Conservation (phyloP, 64 coral and sea anemone species). For the Stichodactyla helianthus region DNA sequence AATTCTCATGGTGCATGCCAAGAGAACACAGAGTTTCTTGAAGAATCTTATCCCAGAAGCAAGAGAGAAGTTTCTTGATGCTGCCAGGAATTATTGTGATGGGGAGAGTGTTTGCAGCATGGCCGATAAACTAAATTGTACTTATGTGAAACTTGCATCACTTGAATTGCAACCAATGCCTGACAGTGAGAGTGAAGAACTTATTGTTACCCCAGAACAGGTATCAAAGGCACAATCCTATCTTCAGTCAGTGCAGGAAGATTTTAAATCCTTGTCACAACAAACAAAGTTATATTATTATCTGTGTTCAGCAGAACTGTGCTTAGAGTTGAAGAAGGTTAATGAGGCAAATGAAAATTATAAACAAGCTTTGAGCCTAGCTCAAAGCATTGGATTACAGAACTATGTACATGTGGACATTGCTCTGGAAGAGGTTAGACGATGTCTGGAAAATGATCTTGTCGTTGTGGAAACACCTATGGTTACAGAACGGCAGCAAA, state of each 20-base stretch:
- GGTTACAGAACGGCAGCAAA: not conserved
- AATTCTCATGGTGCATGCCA: conserved; percentile 65
- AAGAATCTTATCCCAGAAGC: conserved; percentile 70
- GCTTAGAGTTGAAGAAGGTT: conserved; percentile 30
- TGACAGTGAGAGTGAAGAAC: not conserved
- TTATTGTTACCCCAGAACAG: not conserved
- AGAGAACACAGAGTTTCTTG: conserved; percentile 76
- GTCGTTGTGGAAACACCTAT: not conserved
- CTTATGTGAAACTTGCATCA: conserved; percentile 63
- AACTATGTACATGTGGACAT: conserved; percentile 40
- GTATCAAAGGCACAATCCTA: conserved; percentile 27
- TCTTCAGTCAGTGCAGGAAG: conserved; percentile 17
- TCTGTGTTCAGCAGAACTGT: conserved; percentile 58
- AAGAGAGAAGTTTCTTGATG: conserved; percentile 68
- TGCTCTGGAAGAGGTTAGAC: conserved; percentile 14
- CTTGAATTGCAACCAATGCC: conserved; percentile 41
- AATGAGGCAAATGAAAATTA: conserved; percentile 56
- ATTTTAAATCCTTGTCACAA: conserved; percentile 45
- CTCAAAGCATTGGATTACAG: conserved; percentile 2
- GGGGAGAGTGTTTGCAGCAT: conserved; percentile 35
- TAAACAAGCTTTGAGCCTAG: conserved; percentile 36
- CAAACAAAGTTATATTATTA: conserved; percentile 68
- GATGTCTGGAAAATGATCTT: conserved; percentile 22
- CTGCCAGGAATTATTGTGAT: conserved; percentile 43
- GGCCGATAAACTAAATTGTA: conserved; percentile 44